Conservation (phyloP, 23 tunicate species). For the Styela plicata region DNA sequence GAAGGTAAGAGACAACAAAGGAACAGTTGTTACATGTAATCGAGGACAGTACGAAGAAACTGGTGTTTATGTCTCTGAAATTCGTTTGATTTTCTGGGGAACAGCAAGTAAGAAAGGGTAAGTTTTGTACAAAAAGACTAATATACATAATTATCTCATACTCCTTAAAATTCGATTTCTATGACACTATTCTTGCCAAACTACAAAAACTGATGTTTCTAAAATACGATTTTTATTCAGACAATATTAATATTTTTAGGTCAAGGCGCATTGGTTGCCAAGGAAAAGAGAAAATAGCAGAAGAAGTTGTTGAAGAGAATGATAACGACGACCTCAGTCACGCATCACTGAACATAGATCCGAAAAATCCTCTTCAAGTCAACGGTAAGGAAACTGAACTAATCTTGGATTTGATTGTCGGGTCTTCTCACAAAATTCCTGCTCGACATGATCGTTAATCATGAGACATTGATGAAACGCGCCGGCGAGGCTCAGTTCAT, state of each 20-base stretch:
- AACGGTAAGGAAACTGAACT: constrained; percentile 3
- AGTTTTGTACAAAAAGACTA: neutral
- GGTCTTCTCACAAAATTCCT: too few species aligned
- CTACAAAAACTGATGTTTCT: too few species aligned
- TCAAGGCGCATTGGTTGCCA: constrained; percentile 6
- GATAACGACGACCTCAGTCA: neutral
- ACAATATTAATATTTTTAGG: neutral
- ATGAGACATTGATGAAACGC: too few species aligned
- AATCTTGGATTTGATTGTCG: neutral
- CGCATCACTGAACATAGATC: constrained; percentile 11
- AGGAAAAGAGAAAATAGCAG: constrained; percentile 15
- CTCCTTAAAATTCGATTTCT: too few species aligned
- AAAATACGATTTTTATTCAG: too few species aligned
- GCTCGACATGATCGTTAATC: too few species aligned
- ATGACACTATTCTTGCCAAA: too few species aligned
- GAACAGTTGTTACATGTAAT: constrained; percentile 3
- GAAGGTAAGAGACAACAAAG: constrained; percentile 19
- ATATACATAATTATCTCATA: neutral
- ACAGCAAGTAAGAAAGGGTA: constrained; percentile 15
- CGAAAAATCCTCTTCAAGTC: constrained; percentile 15
- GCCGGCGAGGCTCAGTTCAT: too few species aligned
- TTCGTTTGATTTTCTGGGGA: constrained; percentile 21
- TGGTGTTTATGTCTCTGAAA: constrained; percentile 15
- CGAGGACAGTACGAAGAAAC: constrained; percentile 11
- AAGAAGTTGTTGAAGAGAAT: constrained; percentile 19